These are phyloP conservation scores for Rhipidura dahli DNA, from an alignment of 2,113 vertebrate species.

Conservation along the genomic window DNA sequence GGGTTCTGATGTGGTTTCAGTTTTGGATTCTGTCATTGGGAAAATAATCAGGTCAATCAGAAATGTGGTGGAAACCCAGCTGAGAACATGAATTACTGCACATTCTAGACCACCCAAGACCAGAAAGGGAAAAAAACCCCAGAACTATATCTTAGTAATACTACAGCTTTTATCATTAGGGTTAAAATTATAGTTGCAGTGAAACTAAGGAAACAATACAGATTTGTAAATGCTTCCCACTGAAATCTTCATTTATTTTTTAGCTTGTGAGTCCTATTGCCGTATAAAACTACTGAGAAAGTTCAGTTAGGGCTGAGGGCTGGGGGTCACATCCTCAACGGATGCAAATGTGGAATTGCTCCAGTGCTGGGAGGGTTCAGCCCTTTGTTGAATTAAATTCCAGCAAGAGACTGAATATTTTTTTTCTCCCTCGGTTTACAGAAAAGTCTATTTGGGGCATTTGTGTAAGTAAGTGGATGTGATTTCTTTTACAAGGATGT, in stretches of 20 bases:
- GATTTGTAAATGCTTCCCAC: slow-evolving; percentile 17
- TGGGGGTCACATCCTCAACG: slow-evolving; percentile 61
- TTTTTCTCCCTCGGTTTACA: slow-evolving; percentile 45
- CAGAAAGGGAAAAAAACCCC: background rate
- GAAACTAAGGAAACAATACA: slow-evolving; percentile 53
- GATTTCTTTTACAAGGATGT: slow-evolving; percentile 47
- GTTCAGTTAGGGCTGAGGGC: slow-evolving; percentile 57
- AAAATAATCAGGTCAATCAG: slow-evolving; percentile 69
- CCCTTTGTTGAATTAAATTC: slow-evolving; percentile 60
- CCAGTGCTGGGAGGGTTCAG: slow-evolving; percentile 31
- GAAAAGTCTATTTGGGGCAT: slow-evolving; percentile 56
- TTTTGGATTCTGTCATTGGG: slow-evolving; percentile 69
- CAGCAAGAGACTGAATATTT: background rate
- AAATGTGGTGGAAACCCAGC: slow-evolving; percentile 66
- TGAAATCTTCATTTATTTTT: slow-evolving; percentile 20
- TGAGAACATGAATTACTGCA: slow-evolving; percentile 69
- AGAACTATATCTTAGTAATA: slow-evolving; percentile 29
- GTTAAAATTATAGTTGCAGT: slow-evolving; percentile 25
- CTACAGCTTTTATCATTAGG: slow-evolving; percentile 54
- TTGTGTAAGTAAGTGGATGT: slow-evolving; percentile 47
- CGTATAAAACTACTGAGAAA: slow-evolving; percentile 38
- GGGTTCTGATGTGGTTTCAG: slow-evolving; percentile 68
- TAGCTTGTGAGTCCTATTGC: background rate
- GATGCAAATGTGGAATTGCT: slow-evolving; percentile 55
- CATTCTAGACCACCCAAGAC: slow-evolving; percentile 68